These are phyloP conservation scores for Chironomus striatipennis DNA, from an alignment of 1,140 invertebrate genomes.

Conservation along the genomic window DNA sequence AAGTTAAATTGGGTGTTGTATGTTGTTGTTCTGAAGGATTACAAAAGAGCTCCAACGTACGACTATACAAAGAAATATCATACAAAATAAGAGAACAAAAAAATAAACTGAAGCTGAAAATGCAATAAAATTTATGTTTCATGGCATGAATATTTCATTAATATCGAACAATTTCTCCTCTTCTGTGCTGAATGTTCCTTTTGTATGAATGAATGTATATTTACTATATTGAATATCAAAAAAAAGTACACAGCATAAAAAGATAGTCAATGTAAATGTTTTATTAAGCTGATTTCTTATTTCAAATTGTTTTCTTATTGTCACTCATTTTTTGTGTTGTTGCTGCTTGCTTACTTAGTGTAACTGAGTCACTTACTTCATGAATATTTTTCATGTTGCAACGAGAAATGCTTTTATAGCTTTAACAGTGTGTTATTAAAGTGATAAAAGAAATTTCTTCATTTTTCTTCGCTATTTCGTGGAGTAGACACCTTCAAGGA, in stretches of 20 bases:
- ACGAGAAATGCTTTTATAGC: too few species aligned
- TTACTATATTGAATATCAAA: conserved; percentile 1
- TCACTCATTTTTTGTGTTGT: background rate
- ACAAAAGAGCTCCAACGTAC: background rate
- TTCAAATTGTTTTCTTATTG: background rate
- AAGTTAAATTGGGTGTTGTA: background rate
- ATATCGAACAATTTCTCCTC: background rate
- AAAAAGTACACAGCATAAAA: too few species aligned
- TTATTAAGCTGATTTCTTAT: background rate
- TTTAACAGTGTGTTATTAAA: too few species aligned
- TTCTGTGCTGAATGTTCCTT: background rate
- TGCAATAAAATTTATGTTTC: conserved; percentile 23
- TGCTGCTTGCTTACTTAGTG: too few species aligned
- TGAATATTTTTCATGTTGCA: too few species aligned
- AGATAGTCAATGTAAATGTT: background rate
- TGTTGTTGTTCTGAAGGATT: background rate
- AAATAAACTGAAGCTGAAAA: conserved; percentile 6
- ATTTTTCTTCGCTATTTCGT: too few species aligned
- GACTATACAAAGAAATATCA: background rate
- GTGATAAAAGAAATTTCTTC: too few species aligned
- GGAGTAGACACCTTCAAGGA: too few species aligned
- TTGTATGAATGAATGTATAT: background rate
- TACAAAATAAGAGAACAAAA: background rate
- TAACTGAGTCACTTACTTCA: too few species aligned
- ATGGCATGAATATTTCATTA: conserved; percentile 20